Evolutionary conservation across 2,888 invertebrate genomes (phyloP).

Genomic region (Apoderus coryli): DNA sequence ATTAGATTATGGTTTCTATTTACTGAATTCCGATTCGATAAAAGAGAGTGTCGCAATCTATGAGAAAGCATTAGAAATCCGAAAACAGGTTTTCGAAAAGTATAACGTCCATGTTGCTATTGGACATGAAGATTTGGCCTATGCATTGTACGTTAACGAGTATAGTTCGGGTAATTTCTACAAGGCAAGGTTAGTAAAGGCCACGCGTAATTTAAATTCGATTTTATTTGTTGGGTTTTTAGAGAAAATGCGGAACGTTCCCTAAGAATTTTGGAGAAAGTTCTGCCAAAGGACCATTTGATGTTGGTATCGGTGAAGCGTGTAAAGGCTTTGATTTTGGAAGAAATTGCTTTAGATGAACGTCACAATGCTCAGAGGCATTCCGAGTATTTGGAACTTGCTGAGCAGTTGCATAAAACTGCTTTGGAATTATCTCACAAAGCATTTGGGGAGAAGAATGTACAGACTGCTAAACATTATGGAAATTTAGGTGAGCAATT

Average conservation of each 20-base stretch:
- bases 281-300: slow-evolving; percentile 71
- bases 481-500: slow-evolving; percentile 75
- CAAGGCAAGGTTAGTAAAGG: slow-evolving; percentile 48
- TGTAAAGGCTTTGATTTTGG: slow-evolving; percentile 82
- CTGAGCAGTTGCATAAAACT: slow-evolving; percentile 70
- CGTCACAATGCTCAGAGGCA: slow-evolving; percentile 26
- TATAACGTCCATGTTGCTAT: slow-evolving; percentile 79
- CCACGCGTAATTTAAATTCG: too few relatives aligned
- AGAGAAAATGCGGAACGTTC: slow-evolving; percentile 73
- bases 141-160: slow-evolving; percentile 84
- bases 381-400: slow-evolving; percentile 51
- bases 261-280: slow-evolving; percentile 62
- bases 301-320: slow-evolving; percentile 79
- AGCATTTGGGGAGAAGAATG: slow-evolving; percentile 84
- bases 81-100: slow-evolving; percentile 65
- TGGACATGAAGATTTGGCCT: slow-evolving; percentile 84
- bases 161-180: slow-evolving; percentile 79
- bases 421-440: slow-evolving; percentile 65
- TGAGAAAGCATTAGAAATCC: slow-evolving; percentile 57
- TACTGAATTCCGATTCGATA: slow-evolving; percentile 78
- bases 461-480: slow-evolving; percentile 92
- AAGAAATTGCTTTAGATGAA: slow-evolving; percentile 85
- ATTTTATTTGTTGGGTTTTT: slow-evolving; percentile 15
- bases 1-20: slow-evolving; percentile 80
- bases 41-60: slow-evolving; percentile 74